Conservation (phyloP, 1,140 invertebrate species). For the Whitmania pigra region DNA sequence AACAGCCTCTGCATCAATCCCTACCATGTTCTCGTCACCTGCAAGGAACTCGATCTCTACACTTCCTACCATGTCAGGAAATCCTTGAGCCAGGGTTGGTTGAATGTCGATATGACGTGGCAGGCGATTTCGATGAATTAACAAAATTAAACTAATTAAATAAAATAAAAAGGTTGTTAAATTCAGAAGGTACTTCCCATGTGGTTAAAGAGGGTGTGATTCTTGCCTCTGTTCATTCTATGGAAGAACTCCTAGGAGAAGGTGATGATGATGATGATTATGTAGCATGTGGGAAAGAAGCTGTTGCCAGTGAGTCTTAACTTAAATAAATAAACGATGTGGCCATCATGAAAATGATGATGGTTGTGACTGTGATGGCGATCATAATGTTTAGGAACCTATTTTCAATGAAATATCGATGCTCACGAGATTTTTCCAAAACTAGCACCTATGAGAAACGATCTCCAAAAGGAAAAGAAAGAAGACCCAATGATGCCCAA, state of each 20-base stretch:
- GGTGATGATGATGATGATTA: slow-evolving; percentile 5
- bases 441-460: background rate
- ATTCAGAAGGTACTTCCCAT: slow-evolving; percentile 6
- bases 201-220: background rate
- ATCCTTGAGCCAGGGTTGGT: slow-evolving; percentile 70
- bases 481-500: background rate
- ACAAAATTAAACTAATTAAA: too few relatives aligned
- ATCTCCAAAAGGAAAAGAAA: background rate
- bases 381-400: too few relatives aligned
- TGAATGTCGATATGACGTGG: background rate
- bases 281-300: background rate
- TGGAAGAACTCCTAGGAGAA: background rate
- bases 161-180: background rate
- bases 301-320: background rate
- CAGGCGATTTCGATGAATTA: background rate
- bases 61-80: slow-evolving; percentile 87
- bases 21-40: slow-evolving; percentile 98
- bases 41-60: slow-evolving; percentile 92
- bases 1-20: slow-evolving; percentile 97
- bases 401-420: background rate
- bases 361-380: background rate
- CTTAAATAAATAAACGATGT: background rate
- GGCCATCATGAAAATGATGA: background rate
- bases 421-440: background rate
- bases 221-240: background rate